Evolutionary conservation across 2,113 vertebrate species (phyloP), one percentile per base, ranked within the genome.

Genomic region (Datnioides undecimradiatus): DNA sequence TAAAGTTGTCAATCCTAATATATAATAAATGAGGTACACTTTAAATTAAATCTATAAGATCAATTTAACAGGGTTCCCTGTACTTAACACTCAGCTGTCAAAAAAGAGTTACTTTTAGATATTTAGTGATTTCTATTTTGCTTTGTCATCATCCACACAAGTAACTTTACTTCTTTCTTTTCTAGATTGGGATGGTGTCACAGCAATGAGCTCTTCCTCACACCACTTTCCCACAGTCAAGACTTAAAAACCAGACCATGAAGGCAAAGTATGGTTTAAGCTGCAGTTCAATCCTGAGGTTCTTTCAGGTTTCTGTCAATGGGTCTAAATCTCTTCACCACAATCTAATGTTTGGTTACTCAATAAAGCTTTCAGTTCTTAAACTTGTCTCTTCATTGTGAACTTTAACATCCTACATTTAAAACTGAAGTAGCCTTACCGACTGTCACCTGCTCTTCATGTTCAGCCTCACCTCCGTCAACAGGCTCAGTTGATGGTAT

Each of bases 341-440:
- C 51, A 36, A 11, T 51, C 38, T 34, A 52, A 10, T 33, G 65
- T 43, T 54, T 43, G 12, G 65, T 58, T 38, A 43, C 64, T 76
- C 77, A 34, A 70, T 76, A 73, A 62, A 73, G 69, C 40, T 67
- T 70, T 73, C 27, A 70, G 19, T 73, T 67, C 34, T 64, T 46
- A 36, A 65, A 65, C 27, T 13, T 45, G 21, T 43, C 36, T 34
- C 14, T 51, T 12, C 58, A 58, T 41, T 43, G 8, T 72, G 29
- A 86, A 43, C 33, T 14, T 58, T 6, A 60, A 62, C 57, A 74
- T 60, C 25, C 82, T 60, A 27, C n/a, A 46, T 73, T 79, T 40
- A 58, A 69, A 66, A 76, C 48, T 43, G 16, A 36, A n/a, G 1
- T 6, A 55, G 31, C 6, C 84, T 81, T 74, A 92, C 89, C 85